phyloP scores from a whole-genome alignment of 2,888 invertebrate genomes.

The Embidobia sp. region DNA sequence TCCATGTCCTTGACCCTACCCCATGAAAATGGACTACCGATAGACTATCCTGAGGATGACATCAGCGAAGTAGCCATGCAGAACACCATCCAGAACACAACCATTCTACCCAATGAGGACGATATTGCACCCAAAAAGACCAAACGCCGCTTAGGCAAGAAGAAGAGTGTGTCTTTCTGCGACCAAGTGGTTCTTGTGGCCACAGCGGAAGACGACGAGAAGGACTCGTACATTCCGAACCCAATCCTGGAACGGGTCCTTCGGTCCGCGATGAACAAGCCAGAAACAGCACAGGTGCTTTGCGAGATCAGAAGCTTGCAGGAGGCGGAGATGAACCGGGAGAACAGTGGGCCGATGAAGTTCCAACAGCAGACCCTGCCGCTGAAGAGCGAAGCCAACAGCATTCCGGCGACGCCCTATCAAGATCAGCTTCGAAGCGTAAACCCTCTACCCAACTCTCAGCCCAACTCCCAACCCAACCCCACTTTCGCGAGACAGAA shows the following conservation, averaged over 20 bases:
- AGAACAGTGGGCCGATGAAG: slow-evolving; percentile 77
- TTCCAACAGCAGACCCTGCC: slow-evolving; percentile 82
- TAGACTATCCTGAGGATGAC: slow-evolving; percentile 79
- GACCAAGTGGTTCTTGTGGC: slow-evolving; percentile 96
- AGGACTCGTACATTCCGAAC: slow-evolving; percentile 94
- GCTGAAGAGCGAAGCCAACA: slow-evolving; percentile 78
- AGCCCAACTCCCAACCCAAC: no score
- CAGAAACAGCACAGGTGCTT: slow-evolving; percentile 83
- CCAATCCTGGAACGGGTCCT: slow-evolving; percentile 93
- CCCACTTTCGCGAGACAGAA: slow-evolving; percentile 70
- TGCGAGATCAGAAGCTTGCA: slow-evolving; percentile 83
- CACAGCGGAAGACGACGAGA: slow-evolving; percentile 95
- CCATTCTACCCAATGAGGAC: slow-evolving; percentile 78
- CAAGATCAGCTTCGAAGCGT: slow-evolving; percentile 78
- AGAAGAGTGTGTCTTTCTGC: slow-evolving; percentile 97
- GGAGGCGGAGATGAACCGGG: slow-evolving; percentile 80
- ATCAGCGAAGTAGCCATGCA: slow-evolving; percentile 80
- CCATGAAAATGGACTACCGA: slow-evolving; percentile 82
- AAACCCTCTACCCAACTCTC: slow-evolving; percentile 71
- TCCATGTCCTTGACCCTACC: slow-evolving; percentile 81
- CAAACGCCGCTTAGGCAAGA: slow-evolving; percentile 86
- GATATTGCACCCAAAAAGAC: slow-evolving; percentile 82
- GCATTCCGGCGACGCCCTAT: slow-evolving; percentile 77
- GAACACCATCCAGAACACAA: slow-evolving; percentile 79
- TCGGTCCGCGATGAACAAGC: slow-evolving; percentile 90